Evolutionary conservation across 2,888 invertebrate genomes (phyloP).

Genomic region (Harmothoe impar): DNA sequence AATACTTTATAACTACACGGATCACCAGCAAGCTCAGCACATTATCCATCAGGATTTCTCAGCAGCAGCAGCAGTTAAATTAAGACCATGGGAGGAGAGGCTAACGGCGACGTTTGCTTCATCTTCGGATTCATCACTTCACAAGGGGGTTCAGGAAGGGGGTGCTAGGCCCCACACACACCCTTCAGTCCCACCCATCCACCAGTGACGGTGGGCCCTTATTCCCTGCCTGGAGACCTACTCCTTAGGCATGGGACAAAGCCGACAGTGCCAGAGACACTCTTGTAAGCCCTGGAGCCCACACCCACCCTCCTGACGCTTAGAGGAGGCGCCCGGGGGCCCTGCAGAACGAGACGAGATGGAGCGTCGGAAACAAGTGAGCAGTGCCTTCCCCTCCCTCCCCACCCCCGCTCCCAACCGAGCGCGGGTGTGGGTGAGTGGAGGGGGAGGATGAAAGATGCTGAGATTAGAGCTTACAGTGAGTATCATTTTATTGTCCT

Average conservation of each 20-base stretch:
- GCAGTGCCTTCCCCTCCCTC: not conserved
- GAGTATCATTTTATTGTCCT: no score
- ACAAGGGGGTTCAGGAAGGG: not conserved
- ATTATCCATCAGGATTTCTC: no score
- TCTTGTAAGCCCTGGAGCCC: not conserved
- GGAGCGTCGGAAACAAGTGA: not conserved
- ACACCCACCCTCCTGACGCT: slow-evolving; percentile 30
- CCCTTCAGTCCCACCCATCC: not conserved
- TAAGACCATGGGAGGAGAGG: slow-evolving; percentile 1
- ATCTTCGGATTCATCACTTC: slow-evolving; percentile 16
- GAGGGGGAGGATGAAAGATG: not conserved
- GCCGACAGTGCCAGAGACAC: not conserved
- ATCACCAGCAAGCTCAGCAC: no score
- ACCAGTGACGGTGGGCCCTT: not conserved
- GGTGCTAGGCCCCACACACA: not conserved
- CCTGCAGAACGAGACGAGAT: not conserved
- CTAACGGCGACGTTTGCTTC: slow-evolving; percentile 30
- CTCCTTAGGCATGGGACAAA: not conserved
- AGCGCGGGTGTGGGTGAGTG: not conserved
- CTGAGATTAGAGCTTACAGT: no score
- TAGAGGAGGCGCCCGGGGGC: not conserved
- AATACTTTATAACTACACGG: no score
- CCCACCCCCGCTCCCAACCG: no score
- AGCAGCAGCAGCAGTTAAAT: not conserved
- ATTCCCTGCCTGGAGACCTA: no score